Evolutionary conservation across 2,888 invertebrate genomes (phyloP).

Genomic region (Congeria kusceri): DNA sequence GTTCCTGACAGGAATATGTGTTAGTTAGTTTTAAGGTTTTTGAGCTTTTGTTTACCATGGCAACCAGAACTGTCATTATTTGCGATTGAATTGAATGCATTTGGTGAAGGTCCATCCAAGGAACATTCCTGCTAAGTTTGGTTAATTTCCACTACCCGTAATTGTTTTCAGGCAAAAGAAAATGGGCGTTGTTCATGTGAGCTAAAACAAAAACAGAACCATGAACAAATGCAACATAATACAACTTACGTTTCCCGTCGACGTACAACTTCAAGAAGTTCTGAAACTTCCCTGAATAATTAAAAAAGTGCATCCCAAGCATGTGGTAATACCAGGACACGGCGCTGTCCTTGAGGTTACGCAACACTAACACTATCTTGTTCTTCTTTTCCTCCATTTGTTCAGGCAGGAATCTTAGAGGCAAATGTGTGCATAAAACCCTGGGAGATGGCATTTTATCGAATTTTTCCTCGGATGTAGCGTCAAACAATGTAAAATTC

Average conservation of each 20-base stretch:
- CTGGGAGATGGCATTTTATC: slow-evolving; percentile 53
- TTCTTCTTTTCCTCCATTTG: slow-evolving; percentile 25
- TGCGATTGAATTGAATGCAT: no score
- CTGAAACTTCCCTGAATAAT: slow-evolving; percentile 26
- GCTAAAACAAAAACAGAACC: no score
- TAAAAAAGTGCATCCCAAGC: slow-evolving; percentile 1
- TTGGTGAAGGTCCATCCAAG: no score
- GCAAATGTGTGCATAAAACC: slow-evolving; percentile 62
- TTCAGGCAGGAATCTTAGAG: slow-evolving; percentile 47
- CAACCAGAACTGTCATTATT: no score
- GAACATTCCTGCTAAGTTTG: no score
- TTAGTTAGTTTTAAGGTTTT: no score
- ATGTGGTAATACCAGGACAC: slow-evolving; percentile 58
- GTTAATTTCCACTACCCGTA: no score
- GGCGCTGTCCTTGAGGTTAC: slow-evolving; percentile 58
- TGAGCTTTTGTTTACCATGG: no score
- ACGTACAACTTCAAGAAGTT: slow-evolving; percentile 14
- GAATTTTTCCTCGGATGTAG: slow-evolving; percentile 24
- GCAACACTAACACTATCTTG: slow-evolving; percentile 39
- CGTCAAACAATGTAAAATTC: slow-evolving; percentile 53
- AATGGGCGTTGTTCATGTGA: no score
- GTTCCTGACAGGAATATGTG: no score
- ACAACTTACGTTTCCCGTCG: slow-evolving; percentile 29
- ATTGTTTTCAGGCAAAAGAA: no score
- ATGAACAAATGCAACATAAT: no score